Base-by-base conservation (phyloP, 1,140 invertebrate species). In the Harlomillsia oculata region DNA sequence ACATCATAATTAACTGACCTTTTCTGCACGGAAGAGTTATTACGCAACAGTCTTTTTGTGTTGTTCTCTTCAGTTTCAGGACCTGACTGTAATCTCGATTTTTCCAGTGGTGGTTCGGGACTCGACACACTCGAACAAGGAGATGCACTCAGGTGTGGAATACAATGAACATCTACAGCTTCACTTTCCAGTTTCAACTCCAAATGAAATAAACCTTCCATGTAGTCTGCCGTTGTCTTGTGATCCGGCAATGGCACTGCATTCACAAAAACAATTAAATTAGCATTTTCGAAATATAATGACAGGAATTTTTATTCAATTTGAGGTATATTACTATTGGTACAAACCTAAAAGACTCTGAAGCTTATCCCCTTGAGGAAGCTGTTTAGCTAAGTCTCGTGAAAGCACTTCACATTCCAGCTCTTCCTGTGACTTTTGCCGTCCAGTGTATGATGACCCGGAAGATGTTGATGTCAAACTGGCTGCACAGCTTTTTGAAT, bases 391-490 rank as follows among this genome's bases (percentile, higher is more conserved):
- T 40, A 89, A 75, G 67, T 87, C 83, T 59, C 80, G 69, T 20
- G 82, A 83, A 49, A 87, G 74, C 63, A 80, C 75, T 64, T 89
- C 86, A 72, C 84, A 88, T 60, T 88, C 86, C 53, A 87, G 77
- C 71, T 89, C 87, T 67, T 88, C 86, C 45, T 81, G 77, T 14
- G 82, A 72, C 46, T 83, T 83, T 48, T 72, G 70, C n/a, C 72
- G 73, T 72, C 46, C 72, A 71, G 39, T 57, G 50, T 49, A 59
- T 40, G 59, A 39, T 8, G 49, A 45, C 11, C 37, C 4, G 2
- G 56, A 51, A 18, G 56, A 50, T 5, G 37, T 40, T 8, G 46
- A 48, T 3, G 34, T 48, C 13, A 48, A 30, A 20, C 45, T 48
- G 28, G 45, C 30, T 21, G 45, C 45, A 34, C 32, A 8, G 16